Evolutionary conservation across 1,140 invertebrate species (phyloP).

Genomic region (Sesamia nonagrioides): DNA sequence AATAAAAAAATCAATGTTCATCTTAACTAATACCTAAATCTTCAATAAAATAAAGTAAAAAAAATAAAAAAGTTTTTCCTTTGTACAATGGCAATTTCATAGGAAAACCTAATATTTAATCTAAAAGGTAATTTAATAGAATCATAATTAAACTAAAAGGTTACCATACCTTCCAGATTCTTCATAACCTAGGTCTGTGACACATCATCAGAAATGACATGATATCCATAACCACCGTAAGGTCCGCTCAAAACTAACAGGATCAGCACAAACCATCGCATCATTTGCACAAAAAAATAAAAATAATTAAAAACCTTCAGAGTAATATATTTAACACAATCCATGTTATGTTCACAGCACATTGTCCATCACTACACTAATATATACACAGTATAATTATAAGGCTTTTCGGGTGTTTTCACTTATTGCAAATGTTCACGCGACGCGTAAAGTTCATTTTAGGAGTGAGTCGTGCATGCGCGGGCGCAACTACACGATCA

Average conservation of each 20-base stretch:
- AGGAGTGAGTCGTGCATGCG: conserved; percentile 26
- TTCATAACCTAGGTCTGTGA: conserved; percentile 16
- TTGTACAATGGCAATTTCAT: too few relatives aligned
- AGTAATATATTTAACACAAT: conserved; percentile 74
- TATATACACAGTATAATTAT: conserved; percentile 83
- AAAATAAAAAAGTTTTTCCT: too few relatives aligned
- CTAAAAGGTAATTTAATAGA: too few relatives aligned
- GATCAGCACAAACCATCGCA: conserved; percentile 60
- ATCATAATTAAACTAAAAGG: too few relatives aligned
- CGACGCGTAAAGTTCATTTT: conserved; percentile 8
- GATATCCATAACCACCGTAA: conserved; percentile 10
- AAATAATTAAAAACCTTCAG: conserved; percentile 59
- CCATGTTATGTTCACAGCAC: conserved; percentile 75
- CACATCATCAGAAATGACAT: conserved; percentile 13
- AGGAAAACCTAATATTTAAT: too few relatives aligned
- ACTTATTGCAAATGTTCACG: conserved; percentile 62
- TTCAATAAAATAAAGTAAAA: too few relatives aligned
- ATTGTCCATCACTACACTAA: conserved; percentile 69
- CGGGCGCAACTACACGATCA: conserved; percentile 65
- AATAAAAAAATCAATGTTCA: too few relatives aligned
- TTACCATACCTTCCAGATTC: not conserved
- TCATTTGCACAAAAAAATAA: conserved; percentile 79
- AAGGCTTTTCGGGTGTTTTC: conserved; percentile 83
- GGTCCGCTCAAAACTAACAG: conserved; percentile 8
- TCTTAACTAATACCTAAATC: too few relatives aligned